Evolutionary conservation across 2,797 vertebrate genomes (phyloP).

Genomic region (Orestias chungarensis): DNA sequence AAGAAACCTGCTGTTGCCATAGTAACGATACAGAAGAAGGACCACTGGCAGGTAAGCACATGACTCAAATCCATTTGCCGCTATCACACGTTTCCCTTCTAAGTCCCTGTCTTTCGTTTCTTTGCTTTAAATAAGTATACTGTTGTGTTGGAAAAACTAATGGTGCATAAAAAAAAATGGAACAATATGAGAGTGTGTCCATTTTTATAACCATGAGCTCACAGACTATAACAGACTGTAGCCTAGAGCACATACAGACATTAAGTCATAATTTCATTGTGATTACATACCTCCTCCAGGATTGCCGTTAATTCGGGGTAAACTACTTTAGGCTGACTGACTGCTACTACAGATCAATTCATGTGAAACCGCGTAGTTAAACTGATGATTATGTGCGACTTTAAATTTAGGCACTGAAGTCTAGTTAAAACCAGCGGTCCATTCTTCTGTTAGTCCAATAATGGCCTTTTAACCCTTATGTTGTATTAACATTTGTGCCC

Average conservation of each 20-base stretch:
- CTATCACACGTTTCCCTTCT: constrained; percentile 35
- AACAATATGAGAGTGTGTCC: neutral
- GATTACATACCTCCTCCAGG: neutral
- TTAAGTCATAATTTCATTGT: too few species aligned
- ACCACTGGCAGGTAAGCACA: constrained; percentile 64
- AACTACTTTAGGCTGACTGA: too few species aligned
- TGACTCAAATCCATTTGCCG: constrained; percentile 40
- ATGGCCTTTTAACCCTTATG: too few species aligned
- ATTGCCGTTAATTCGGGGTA: neutral
- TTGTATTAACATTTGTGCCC: too few species aligned
- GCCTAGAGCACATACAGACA: too few species aligned
- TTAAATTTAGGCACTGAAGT: too few species aligned
- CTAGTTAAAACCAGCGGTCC: too few species aligned
- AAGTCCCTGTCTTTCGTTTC: constrained; percentile 28
- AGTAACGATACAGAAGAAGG: constrained; percentile 56
- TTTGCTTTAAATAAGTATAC: constrained; percentile 34
- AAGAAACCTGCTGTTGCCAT: constrained; percentile 58
- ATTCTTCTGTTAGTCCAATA: too few species aligned
- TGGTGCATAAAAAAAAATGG: neutral
- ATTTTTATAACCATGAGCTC: neutral
- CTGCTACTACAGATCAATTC: too few species aligned
- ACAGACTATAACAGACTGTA: neutral
- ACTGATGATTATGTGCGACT: too few species aligned
- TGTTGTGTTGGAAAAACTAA: constrained; percentile 13
- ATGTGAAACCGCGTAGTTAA: too few species aligned